Conservation (phyloP, 2,797 vertebrate species). For the Taenioides sp. region DNA sequence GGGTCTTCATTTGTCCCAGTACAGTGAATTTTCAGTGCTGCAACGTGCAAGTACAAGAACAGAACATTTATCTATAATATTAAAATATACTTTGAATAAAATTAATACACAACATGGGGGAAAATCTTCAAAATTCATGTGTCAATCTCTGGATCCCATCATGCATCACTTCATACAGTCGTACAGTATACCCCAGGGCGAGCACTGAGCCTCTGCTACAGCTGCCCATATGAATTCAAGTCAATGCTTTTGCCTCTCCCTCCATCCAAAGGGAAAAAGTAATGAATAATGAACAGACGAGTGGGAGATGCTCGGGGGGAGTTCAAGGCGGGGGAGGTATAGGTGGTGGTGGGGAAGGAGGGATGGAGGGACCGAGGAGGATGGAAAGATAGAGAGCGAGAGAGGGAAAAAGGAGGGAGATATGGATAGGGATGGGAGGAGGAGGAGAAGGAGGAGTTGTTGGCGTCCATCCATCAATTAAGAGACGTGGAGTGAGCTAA, state of each 20-base stretch:
- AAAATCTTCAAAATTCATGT: neutral
- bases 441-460: conserved; percentile 61
- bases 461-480: conserved; percentile 72
- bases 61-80: no score
- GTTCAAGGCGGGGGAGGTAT: conserved; percentile 31
- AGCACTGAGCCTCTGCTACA: conserved; percentile 43
- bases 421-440: neutral
- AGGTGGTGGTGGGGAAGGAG: conserved; percentile 20
- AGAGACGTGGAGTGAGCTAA: conserved; percentile 52
- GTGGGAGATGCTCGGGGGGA: conserved; percentile 37
- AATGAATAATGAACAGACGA: conserved; percentile 74
- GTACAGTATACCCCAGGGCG: conserved; percentile 51
- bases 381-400: conserved; percentile 17
- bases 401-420: conserved; percentile 21
- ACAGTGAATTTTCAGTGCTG: no score
- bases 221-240: conserved; percentile 55
- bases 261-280: conserved; percentile 58
- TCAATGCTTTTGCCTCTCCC: conserved; percentile 45
- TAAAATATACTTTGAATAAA: no score
- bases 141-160: conserved; percentile 9
- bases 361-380: conserved; percentile 35
- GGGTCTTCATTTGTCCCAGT: no score
- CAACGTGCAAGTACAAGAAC: no score
- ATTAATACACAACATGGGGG: no score
- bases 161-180: conserved; percentile 32